A percentile compares a stretch with the other conserved stretches of the same genome.
Evolutionary conservation across 2,797 vertebrate genomes (phyloP).

Genomic region (Dendrocincla tyrannina): DNA sequence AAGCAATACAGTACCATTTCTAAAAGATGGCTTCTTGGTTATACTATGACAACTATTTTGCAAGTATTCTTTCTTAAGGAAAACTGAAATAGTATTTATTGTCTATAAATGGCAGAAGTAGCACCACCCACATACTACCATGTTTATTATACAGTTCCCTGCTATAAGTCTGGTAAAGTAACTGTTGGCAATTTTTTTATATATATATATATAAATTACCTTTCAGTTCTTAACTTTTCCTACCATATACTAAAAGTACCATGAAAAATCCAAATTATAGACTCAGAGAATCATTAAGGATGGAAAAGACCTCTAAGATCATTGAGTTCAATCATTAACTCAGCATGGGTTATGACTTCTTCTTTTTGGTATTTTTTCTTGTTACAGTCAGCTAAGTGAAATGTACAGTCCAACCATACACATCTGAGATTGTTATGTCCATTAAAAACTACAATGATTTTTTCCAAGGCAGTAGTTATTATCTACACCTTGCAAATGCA

Average conservation of each 20-base stretch:
- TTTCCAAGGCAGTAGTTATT: not conserved
- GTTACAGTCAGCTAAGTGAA: not conserved
- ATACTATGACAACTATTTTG: not conserved
- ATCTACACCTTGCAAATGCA: not conserved
- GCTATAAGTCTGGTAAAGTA: not conserved
- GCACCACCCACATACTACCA: not conserved
- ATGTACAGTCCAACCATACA: not conserved
- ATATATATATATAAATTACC: not conserved
- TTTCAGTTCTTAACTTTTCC: not conserved
- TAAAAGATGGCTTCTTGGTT: not conserved
- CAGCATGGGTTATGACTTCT: not conserved
- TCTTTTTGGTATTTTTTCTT: not conserved
- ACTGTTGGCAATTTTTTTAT: not conserved
- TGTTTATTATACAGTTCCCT: not conserved
- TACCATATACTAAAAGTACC: not conserved
- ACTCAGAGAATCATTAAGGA: not conserved
- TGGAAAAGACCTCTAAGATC: not conserved
- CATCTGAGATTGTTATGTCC: not conserved
- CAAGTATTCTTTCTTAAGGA: not conserved
- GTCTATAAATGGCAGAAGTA: not conserved
- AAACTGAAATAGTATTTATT: not conserved
- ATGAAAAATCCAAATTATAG: not conserved
- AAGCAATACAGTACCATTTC: not conserved
- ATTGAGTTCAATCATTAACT: not conserved
- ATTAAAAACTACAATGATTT: not conserved